Evolutionary conservation across 2,113 vertebrate species (phyloP), one percentile per base, ranked within the genome.

Genomic region (Ceuthmochares aereus): DNA sequence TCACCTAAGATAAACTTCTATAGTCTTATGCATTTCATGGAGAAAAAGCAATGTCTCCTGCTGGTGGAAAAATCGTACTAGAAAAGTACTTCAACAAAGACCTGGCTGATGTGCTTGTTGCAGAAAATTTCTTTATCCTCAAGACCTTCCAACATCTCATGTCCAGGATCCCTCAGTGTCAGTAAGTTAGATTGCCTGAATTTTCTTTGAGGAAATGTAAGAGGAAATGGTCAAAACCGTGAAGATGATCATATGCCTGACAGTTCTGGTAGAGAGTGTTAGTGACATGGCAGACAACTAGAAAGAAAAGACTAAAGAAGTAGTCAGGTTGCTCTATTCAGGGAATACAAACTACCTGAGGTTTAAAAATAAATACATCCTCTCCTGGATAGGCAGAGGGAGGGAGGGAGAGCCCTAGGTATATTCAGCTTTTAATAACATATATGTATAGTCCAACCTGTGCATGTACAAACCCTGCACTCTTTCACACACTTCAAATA

Each of bases 381-480:
- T 36, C 56, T 80, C 27, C 27, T 75, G 73, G 52, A 49, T 12
- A 92, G 42, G 47, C 37, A 92, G 34, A 88, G 21, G 45, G n/a
- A 90, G 22, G 43, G 75, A 88, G 79, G 67, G 52, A 54, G 16
- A 92, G 60, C 17, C 51, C 25, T 70, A 88, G 55, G 40, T 90
- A 75, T 51, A 90, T 89, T 58, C 77, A 81, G 54, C 23, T 81
- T 95, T 95, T 84, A 93, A 89, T 93, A 91, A 94, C 80, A 92
- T 58, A 4, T 96, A 68, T 84, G 89, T 89, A 69, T 96, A 87
- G 64, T 78, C 89, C 81, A 94, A 92, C 20, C 14, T 4, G 58
- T 94, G 76, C 92, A 78, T 96, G 93, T 96, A 96, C 89, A 95
- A 96, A 95, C 95, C 83, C 92, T 97, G 86, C 80, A 93, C 95